Evolutionary conservation across 64 coral and sea anemone genomes (phyloP).

Genomic region (Acropora tenuis): DNA sequence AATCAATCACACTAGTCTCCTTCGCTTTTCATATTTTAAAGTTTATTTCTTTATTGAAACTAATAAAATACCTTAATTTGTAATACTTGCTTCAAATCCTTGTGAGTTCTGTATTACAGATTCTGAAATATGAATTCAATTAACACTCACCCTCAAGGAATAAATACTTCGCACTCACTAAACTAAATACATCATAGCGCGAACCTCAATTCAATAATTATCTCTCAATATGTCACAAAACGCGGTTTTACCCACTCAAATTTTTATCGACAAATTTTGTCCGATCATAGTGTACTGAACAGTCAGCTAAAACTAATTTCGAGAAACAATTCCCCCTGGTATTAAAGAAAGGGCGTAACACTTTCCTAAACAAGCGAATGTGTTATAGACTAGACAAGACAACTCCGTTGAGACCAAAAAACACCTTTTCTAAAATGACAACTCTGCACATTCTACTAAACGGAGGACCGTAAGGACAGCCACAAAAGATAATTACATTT

Average conservation of each 20-base stretch:
- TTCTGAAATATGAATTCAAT: not conserved
- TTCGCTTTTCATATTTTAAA: not conserved
- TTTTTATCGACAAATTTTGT: not conserved
- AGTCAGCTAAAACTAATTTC: not conserved
- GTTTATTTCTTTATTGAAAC: not conserved
- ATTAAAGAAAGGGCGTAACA: too few species aligned
- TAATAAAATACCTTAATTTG: slow-evolving; percentile 14
- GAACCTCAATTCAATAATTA: not conserved
- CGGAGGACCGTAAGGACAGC: not conserved
- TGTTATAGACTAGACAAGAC: too few species aligned
- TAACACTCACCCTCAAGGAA: not conserved
- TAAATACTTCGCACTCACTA: slow-evolving; percentile 13
- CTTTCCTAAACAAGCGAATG: too few species aligned
- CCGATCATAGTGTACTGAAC: not conserved
- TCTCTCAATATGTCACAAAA: not conserved
- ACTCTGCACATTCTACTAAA: too few species aligned
- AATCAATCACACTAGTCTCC: not conserved
- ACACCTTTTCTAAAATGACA: too few species aligned
- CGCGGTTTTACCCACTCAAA: not conserved
- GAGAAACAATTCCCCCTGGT: too few species aligned
- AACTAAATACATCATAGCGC: slow-evolving; percentile 14
- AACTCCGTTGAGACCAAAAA: too few species aligned
- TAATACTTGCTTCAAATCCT: not conserved
- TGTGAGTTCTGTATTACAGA: not conserved
- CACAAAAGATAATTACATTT: slow-evolving; percentile 4